Evolutionary conservation across 2,888 invertebrate genomes (phyloP), one percentile per base, ranked within the genome.

Genomic region (Nomada hirtipes): DNA sequence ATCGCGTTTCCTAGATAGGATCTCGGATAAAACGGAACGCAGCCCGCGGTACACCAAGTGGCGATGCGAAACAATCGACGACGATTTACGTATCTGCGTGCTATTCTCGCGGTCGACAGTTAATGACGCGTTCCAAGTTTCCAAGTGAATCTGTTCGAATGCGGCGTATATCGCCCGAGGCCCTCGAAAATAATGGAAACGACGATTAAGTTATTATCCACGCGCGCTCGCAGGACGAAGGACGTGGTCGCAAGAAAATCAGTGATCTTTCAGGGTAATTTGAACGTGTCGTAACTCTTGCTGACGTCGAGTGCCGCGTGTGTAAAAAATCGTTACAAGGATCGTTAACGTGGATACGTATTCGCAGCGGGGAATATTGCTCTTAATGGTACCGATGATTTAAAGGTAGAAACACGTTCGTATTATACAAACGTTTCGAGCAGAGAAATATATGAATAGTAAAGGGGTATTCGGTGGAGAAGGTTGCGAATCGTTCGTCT

Each of bases 131-230:
- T 68, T 65, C 52, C 50, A 61, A 70, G 74, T 64, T 55, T 47
- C 53, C 52, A 61, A 79, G 70, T 79, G 79, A 78, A 79, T 79
- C 68, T 50, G 50, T 60, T 60, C n/a, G 20, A 59, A 59, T 29
- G 67, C 44, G 50, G 57, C 71, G 73, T 64, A 53, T 52, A 64
- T 86, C 65, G 80, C 88, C 85, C 77, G 77, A 57, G 82, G 89
- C 85, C 76, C 82, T 88, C 76, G 82, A 89, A 89, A 89, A 89
- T 90, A 84, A 89, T 87, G 85, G 83, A 86, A 87, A 88, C 85
- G 85, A 60, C 86, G 90, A 89, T 90, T 87, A 89, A 89, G 89
- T 88, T 86, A 86, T 87, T 88, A 89, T 65, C 67, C 53, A 26
- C 36, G 42, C 67, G 23, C 55, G 75, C 42, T 23, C 61, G 44